phyloP scores from a whole-genome alignment of 2,113 vertebrate genomes.

The Poicephalus meyeri region DNA sequence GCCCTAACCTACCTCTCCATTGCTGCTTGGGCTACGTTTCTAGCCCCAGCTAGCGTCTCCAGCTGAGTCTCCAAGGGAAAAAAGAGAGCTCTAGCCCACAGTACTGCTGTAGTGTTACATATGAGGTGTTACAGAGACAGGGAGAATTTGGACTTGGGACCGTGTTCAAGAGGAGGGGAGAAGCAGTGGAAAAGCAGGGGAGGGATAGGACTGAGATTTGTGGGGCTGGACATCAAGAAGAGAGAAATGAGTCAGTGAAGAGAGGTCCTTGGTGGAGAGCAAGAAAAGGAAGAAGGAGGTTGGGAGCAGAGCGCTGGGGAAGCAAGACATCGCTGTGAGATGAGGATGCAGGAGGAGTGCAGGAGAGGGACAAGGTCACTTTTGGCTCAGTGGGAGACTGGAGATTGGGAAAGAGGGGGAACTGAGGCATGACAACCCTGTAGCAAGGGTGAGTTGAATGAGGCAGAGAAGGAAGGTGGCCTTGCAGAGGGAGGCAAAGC shows the following conservation, averaged over 20 bases:
- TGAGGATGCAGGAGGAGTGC: neutral
- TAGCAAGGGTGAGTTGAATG: neutral
- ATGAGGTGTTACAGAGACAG: neutral
- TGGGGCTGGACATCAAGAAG: neutral
- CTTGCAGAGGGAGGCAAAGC: accelerated
- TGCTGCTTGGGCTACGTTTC: neutral
- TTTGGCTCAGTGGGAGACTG: neutral
- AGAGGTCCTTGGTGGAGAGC: neutral
- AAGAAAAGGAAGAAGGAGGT: neutral
- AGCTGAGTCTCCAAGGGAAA: neutral
- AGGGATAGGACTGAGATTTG: neutral
- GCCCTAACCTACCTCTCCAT: neutral
- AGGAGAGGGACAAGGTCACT: neutral
- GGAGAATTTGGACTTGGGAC: neutral
- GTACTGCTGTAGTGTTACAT: neutral
- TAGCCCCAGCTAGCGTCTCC: neutral
- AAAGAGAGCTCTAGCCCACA: neutral
- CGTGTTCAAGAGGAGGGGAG: neutral
- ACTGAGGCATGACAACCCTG: accelerated
- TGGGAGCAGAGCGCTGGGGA: neutral
- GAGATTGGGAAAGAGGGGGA: neutral
- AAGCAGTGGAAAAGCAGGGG: neutral
- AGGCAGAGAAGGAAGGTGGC: neutral
- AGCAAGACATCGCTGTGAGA: neutral
- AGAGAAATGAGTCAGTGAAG: neutral